Base-by-base conservation (phyloP, 23 tunicate genomes). In the Trididemnum clinides region DNA sequence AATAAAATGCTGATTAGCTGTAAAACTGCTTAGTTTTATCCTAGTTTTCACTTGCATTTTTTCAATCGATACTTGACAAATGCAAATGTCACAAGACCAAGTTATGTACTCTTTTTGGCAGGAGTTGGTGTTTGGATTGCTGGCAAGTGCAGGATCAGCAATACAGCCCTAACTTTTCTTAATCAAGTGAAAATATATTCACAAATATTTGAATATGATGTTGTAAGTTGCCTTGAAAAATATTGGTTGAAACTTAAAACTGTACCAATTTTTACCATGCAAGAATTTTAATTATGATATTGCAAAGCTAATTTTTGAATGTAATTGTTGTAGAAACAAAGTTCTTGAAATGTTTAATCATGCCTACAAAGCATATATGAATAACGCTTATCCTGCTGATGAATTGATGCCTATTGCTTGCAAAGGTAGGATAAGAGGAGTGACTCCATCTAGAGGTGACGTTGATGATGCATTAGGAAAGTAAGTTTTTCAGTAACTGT, bases 401-500 rank as follows among this genome's bases (percentile, higher is more conserved):
- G 99, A 95, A 50, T 79, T 95, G 10, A 95, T 95, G 99, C 99
- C 99, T 31, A 90, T 95, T 20, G 95, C 95, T 22, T 95, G 99
- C 77, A 87, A 87, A 65, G 98, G 98, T 18, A 71, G 98, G 77
- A 54, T 86, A 20, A 50, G 98, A 33, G 98, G 98, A 4, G 69
- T 87, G 0, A 95, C 98, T 5, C 87, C 85, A 20, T 85, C 98
- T 30, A 59, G 98, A 21, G 98, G 98, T 37, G 98, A 95, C 82
- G 91, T 95, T 21, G 98, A 95, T 86, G 98, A 95, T 63, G 85
- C 95, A 4, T 51, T 95, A 19, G 98, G 98, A 82, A 95, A 95
- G 95, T 93, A 62, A 58, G 93, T 50, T 22, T 63, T n/a, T 33
- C 26, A 23, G 2, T n/a, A n/a, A n/a, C n/a, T n/a, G n/a, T n/a